Base-by-base conservation (phyloP, 1,140 invertebrate species). In the Drosophila sulfurigaster region DNA sequence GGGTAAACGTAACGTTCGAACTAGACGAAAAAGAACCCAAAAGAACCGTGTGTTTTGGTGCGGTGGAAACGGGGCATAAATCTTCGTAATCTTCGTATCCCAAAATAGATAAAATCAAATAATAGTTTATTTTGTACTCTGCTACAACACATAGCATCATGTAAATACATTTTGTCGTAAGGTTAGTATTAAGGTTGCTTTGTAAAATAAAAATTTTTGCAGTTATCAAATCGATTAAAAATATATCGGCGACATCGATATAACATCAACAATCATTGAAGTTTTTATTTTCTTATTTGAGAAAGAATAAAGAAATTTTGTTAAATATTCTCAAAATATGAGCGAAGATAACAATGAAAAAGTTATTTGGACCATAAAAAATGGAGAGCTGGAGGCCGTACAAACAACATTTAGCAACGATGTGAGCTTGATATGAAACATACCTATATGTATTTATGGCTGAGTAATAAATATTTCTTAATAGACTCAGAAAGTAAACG, bases 311-410 rank as follows among this genome's bases (percentile, higher is more conserved):
- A 41, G 30, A 30, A 28, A 49, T 43, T 69, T 48, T 56, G 8
- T 30, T 46, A 48, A 16, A 38, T 20, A 52, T 35, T 38, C 28
- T 38, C 8, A 49, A 68, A 88, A 75, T 58, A 89, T 89, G 85
- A 78, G 78, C 62, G 83, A 68, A 64, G 82, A 69, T 64, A 75
- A 56, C 5, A 74, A 80, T 48, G 85, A 89, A 77, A 77, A 88
- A 11, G 72, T 91, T 25, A 89, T 91, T 54, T 91, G 89, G 89
- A 96, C 96, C 90, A 96, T 99, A 74, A 98, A 98, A 94, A 99
- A 98, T 93, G 98, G 98, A 56, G 98, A 99, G 93, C 94, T 98
- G 81, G 97, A 98, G 81, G 96, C 97, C 94, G 97, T 99, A 13
- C 96, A 96, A 93, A 95, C 97, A 92, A 95, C 96, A 75, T 95